Evolutionary conservation across 2,113 vertebrate genomes (phyloP).

Genomic region (Nerophis lumbriciformis): DNA sequence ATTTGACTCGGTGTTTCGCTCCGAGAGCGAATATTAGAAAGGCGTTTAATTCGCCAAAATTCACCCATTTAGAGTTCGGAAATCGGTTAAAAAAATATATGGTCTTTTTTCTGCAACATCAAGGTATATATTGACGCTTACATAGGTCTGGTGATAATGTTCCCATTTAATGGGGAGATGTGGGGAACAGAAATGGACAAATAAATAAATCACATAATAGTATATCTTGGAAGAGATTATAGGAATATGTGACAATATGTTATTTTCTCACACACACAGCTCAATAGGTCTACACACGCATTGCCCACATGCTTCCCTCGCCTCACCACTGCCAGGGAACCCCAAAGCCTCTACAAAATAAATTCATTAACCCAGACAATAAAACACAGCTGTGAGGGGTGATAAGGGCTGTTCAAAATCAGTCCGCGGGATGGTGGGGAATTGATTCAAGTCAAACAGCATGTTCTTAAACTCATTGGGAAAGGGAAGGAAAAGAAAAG

Average conservation of each 20-base stretch:
- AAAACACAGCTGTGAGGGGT: constrained; percentile 65
- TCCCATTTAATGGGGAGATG: constrained; percentile 2
- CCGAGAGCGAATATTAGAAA: too few species aligned
- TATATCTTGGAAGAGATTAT: constrained; percentile 10
- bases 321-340: constrained; percentile 59
- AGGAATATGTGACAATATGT: constrained; percentile 10
- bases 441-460: constrained; percentile 47
- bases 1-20: too few species aligned
- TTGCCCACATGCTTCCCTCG: constrained; percentile 48
- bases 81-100: too few species aligned
- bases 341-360: constrained; percentile 65
- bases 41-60: too few species aligned
- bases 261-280: constrained; percentile 19
- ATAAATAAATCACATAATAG: background rate
- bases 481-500: background rate
- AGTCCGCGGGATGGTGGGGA: constrained; percentile 39
- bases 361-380: constrained; percentile 69
- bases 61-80: too few species aligned
- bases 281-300: constrained; percentile 19
- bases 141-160: too few species aligned
- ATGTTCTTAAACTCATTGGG: constrained; percentile 26
- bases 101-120: too few species aligned
- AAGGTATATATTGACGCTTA: too few species aligned
- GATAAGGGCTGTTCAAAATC: constrained; percentile 58
- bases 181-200: constrained; percentile 10